Evolutionary conservation across 2,888 invertebrate genomes (phyloP).

Genomic region (Plagodis pulveraria): DNA sequence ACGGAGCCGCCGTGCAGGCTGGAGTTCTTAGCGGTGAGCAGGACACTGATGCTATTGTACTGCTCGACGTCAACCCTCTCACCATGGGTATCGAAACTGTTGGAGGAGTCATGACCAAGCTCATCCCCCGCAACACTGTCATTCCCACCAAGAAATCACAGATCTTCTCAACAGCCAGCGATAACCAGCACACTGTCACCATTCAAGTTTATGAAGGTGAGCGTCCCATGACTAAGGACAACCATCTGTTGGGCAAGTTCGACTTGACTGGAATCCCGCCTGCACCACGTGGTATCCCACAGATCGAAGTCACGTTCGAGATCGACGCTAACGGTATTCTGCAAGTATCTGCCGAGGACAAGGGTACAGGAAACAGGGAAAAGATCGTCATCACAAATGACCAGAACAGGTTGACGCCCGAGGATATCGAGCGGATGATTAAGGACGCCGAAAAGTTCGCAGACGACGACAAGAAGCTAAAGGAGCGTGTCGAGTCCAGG

Average conservation of each 20-base stretch:
- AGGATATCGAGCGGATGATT: conserved; percentile 99
- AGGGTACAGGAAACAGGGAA: conserved; percentile 99
- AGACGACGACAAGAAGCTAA: conserved; percentile 98
- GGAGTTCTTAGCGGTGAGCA: conserved; percentile 99
- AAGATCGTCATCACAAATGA: conserved; percentile 99
- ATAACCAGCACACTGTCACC: conserved; percentile 99
- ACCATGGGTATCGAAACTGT: conserved; percentile 99
- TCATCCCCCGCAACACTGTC: conserved; percentile 98
- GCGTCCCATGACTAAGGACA: conserved; percentile 99
- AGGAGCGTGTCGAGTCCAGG: conserved; percentile 97
- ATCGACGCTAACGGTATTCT: conserved; percentile 97
- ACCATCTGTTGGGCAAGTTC: conserved; percentile 99
- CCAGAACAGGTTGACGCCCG: conserved; percentile 97
- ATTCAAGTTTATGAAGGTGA: conserved; percentile 99
- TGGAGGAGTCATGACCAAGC: conserved; percentile 99
- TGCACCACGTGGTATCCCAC: conserved; percentile 96
- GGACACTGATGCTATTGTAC: conserved; percentile 97
- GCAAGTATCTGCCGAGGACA: conserved; percentile 99
- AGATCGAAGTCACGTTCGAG: conserved; percentile 97
- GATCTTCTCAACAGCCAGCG: conserved; percentile 99
- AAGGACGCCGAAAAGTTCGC: conserved; percentile 99
- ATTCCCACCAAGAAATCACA: conserved; percentile 99
- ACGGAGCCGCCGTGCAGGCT: conserved; percentile 99
- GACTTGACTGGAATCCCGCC: conserved; percentile 99
- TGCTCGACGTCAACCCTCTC: conserved; percentile 98